Evolutionary conservation across 2,113 vertebrate species (phyloP).

Genomic region (Lamprotornis superbus): DNA sequence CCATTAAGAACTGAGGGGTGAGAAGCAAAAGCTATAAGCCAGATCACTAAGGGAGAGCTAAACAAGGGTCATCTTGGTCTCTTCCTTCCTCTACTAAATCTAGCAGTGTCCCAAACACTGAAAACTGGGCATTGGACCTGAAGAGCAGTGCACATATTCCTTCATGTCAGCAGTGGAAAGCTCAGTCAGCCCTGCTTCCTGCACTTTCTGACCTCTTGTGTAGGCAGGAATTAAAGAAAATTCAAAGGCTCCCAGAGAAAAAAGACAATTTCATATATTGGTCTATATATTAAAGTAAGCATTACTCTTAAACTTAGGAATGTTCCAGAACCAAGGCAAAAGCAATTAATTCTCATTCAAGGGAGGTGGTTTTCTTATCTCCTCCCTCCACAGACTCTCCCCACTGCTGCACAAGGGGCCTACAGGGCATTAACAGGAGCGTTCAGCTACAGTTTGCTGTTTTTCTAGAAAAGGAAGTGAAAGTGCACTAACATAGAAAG

Average conservation of each 20-base stretch:
- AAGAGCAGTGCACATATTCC: neutral
- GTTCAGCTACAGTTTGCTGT: neutral
- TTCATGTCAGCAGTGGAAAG: neutral
- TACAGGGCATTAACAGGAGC: neutral
- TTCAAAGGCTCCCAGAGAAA: neutral
- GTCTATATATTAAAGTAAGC: neutral
- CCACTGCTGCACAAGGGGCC: neutral
- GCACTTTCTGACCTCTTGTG: neutral
- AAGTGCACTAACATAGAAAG: neutral
- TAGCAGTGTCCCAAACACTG: neutral
- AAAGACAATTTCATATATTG: neutral
- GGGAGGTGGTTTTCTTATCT: neutral
- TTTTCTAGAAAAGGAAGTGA: conserved; percentile 20
- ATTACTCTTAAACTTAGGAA: neutral
- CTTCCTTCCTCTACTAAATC: neutral
- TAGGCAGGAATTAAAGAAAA: neutral
- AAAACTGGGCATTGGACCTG: neutral
- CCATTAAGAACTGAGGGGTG: neutral
- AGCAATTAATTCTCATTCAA: neutral
- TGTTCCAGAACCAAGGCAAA: neutral
- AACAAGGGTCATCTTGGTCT: neutral
- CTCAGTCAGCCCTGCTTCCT: neutral
- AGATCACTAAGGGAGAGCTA: neutral
- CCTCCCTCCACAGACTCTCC: neutral
- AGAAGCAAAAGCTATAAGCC: neutral